phyloP scores from a whole-genome alignment of 2,888 invertebrate genomes.

The Oscheius onirici region DNA sequence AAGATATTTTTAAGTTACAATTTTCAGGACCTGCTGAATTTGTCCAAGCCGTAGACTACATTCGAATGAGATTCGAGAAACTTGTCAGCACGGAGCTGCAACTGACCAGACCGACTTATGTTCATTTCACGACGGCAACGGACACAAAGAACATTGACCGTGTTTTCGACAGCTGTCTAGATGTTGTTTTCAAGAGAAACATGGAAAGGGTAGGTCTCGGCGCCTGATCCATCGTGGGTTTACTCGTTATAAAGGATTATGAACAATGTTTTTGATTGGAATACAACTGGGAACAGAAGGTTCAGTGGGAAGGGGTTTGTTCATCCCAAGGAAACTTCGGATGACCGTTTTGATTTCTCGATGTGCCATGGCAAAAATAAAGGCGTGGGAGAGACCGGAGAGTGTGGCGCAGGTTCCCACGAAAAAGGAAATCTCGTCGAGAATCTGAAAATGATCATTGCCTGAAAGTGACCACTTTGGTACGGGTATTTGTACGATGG shows the following conservation, averaged over 20 bases:
- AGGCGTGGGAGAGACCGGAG: constrained; percentile 41
- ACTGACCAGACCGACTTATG: too few relatives aligned
- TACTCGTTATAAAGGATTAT: too few relatives aligned
- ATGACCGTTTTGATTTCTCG: constrained; percentile 31
- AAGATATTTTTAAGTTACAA: not conserved
- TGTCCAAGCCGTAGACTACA: constrained; percentile 70
- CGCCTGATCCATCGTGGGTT: too few relatives aligned
- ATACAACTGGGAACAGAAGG: too few relatives aligned
- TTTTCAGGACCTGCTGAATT: constrained; percentile 64
- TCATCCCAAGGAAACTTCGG: not conserved
- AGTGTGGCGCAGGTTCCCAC: constrained; percentile 41
- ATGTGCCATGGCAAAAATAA: constrained; percentile 45
- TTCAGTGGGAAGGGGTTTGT: too few relatives aligned
- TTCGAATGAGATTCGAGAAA: constrained; percentile 71
- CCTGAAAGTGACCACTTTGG: not conserved
- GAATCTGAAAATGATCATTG: constrained; percentile 19
- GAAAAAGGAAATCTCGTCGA: constrained; percentile 42
- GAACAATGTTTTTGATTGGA: too few relatives aligned
- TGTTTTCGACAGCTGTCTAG: constrained; percentile 68
- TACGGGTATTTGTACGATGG: constrained; percentile 34
- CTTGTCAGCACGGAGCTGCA: constrained; percentile 39
- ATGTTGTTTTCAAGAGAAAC: constrained; percentile 65
- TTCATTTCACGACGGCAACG: constrained; percentile 73
- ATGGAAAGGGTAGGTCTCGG: constrained; percentile 68
- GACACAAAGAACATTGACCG: constrained; percentile 72